phyloP scores from a whole-genome alignment of 2,113 vertebrate genomes.

The Seriola rivoliana region DNA sequence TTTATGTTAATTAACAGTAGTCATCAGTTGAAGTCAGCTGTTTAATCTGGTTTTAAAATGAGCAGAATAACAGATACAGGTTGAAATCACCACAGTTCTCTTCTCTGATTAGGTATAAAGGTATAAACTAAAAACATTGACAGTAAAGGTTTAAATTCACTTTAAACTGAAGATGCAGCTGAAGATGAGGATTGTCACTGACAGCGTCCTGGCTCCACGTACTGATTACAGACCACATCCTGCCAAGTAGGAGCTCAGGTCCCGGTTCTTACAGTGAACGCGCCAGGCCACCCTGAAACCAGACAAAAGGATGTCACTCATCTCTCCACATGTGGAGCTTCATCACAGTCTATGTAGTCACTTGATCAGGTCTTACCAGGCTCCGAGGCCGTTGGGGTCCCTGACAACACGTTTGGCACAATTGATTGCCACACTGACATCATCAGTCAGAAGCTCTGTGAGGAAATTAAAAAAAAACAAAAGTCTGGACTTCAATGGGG shows the following conservation, averaged over 20 bases:
- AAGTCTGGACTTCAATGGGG: background rate
- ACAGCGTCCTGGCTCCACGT: fast-evolving
- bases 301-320: background rate
- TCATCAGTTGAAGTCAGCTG: background rate
- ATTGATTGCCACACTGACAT: constrained; percentile 1
- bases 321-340: background rate
- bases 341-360: background rate
- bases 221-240: constrained; percentile 47
- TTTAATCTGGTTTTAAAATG: constrained; percentile 7
- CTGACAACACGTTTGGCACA: constrained; percentile 56
- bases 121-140: background rate
- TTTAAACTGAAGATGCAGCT: background rate
- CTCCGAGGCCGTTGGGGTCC: constrained; percentile 47
- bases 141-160: background rate
- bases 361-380: constrained; percentile 55
- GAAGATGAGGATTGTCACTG: background rate
- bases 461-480: background rate
- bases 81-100: background rate
- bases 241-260: constrained; percentile 40
- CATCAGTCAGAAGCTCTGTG: constrained; percentile 36
- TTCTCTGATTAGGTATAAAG: background rate
- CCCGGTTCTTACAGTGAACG: fast-evolving
- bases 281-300: constrained; percentile 68
- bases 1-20: background rate
- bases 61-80: background rate